Conservation (phyloP, 2,888 invertebrate species). For the Yponomeuta evonymella region DNA sequence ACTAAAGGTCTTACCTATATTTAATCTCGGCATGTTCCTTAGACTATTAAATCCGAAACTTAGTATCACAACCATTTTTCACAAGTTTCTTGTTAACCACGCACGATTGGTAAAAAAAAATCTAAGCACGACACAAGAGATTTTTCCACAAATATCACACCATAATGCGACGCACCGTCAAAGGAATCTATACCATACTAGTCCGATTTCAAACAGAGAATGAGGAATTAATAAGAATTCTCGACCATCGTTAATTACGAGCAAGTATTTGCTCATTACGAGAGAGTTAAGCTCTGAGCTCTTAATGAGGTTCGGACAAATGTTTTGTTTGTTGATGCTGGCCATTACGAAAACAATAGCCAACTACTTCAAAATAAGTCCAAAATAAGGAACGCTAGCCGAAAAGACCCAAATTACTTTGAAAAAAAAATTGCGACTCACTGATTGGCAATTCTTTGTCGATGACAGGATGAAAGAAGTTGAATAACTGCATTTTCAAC, state of each 20-base stretch:
- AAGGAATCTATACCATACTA: background rate
- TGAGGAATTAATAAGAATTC: slow-evolving; percentile 3
- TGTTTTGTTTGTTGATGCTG: background rate
- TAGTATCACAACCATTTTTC: background rate
- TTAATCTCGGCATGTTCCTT: background rate
- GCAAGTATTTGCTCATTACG: background rate
- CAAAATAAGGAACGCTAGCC: background rate
- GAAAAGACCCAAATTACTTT: background rate
- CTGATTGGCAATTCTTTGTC: slow-evolving; percentile 16
- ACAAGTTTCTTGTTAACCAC: background rate
- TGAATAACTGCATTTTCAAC: slow-evolving; percentile 24
- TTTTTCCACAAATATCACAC: background rate
- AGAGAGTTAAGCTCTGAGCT: no score
- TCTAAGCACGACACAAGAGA: background rate
- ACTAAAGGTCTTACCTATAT: background rate
- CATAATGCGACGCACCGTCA: background rate
- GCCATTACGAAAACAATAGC: slow-evolving; percentile 9
- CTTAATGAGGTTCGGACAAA: background rate
- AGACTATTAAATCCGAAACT: background rate
- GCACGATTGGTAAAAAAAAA: background rate
- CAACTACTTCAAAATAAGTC: background rate
- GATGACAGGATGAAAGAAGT: slow-evolving; percentile 15
- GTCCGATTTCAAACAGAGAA: background rate
- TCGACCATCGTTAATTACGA: background rate
- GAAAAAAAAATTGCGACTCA: background rate